Evolutionary conservation across 2,888 invertebrate species (phyloP), one percentile per base, ranked within the genome.

Genomic region (Heliconius charithonia): DNA sequence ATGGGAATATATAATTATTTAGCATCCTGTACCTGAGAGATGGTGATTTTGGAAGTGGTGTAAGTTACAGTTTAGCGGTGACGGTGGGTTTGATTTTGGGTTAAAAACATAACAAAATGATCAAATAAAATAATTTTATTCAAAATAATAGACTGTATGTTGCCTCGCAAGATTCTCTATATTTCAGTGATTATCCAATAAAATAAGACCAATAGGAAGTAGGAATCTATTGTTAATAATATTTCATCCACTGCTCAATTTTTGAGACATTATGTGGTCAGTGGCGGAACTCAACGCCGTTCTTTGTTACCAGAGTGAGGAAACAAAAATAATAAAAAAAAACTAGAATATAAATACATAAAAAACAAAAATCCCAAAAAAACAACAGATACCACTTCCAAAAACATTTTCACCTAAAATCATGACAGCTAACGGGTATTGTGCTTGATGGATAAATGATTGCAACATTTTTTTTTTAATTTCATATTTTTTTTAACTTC

Each of bases 391-490:
- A 37, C 41, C 74, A 63, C 63, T 62, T 73, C 62, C 4, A 71
- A 41, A 37, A 22, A 37, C 37, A 1, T 63, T 37, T 56, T 72
- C 12, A 29, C 25, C 74, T 32, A 37, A 27, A 74, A 67, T 67
- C 89, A 88, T 89, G 88, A 90, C 90, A 83, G 88, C 83, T 92
- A 91, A 91, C 93, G 90, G 81, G 87, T 90, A 92, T 93, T 93
- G 92, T 93, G 86, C 84, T 86, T 91, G 92, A 92, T 91, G 92
- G 90, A 90, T 90, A 92, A 92, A 93, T 92, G 92, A 92, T 92
- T 93, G 91, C 32, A 32, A 32, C 87, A 59, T 56, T 88, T 89
- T 88, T 89, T 87, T 83, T 82, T 78, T 69, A 25, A 25, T 25
- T 67, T 3, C 10, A 37, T 4, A 80, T 84, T 82, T 83, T 79